These are phyloP conservation scores for Ascaphus truei DNA, from an alignment of 2,113 vertebrate species.

Conservation along the genomic window DNA sequence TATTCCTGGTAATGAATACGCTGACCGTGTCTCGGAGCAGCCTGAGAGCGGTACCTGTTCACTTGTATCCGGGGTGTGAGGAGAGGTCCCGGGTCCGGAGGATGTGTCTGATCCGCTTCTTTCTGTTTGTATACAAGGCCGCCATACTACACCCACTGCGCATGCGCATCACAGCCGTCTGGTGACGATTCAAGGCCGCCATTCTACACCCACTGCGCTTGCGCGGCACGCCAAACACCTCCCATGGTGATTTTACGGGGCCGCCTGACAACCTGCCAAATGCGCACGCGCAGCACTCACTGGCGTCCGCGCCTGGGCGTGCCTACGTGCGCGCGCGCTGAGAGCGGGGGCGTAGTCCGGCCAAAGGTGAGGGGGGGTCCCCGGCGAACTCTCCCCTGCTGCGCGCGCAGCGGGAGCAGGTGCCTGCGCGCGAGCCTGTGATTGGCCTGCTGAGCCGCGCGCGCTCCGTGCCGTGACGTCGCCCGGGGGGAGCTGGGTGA, in stretches of 20 bases:
- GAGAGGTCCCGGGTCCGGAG: background rate
- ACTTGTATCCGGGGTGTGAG: background rate
- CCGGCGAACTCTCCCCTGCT: too few species aligned
- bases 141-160: background rate
- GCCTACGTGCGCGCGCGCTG: background rate
- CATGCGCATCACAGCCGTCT: slow-evolving; percentile 5
- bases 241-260: background rate
- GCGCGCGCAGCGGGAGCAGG: too few species aligned
- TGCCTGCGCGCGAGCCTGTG: background rate
- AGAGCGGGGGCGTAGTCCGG: background rate
- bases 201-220: background rate
- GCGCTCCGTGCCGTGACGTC: background rate
- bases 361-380: background rate
- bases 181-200: slow-evolving; percentile 9
- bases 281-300: too few species aligned
- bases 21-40: too few species aligned
- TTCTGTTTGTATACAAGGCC: background rate
- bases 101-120: background rate
- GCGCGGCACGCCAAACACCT: background rate
- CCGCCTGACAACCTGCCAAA: too few species aligned
- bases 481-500: background rate
- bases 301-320: too few species aligned
- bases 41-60: background rate
- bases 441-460: background rate
- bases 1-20: too few species aligned